Conservation (phyloP, 2,113 vertebrate species). For the human (Homo sapiens) region GRCh38 chr15:55390501-55391000, state of each 20-base stretch:
- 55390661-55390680: no score
- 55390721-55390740: background rate
- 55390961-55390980: background rate
- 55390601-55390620: no score
- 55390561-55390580: background rate
- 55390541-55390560: background rate
- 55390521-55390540: background rate
- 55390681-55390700: no score
- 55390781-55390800: background rate
- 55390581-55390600: background rate
- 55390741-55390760: conserved; percentile 18
- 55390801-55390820: background rate
- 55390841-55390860: background rate
- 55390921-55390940: background rate
- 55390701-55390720: background rate
- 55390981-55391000: background rate
- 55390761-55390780: background rate
- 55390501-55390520: background rate
- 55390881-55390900: background rate
- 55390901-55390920: background rate
- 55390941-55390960: background rate
- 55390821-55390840: conserved; percentile 35
- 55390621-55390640: no score
- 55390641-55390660: no score
- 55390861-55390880: background rate